phyloP scores from a whole-genome alignment of 1,140 invertebrate species.

The Dendroctonus ponderosae region DNA sequence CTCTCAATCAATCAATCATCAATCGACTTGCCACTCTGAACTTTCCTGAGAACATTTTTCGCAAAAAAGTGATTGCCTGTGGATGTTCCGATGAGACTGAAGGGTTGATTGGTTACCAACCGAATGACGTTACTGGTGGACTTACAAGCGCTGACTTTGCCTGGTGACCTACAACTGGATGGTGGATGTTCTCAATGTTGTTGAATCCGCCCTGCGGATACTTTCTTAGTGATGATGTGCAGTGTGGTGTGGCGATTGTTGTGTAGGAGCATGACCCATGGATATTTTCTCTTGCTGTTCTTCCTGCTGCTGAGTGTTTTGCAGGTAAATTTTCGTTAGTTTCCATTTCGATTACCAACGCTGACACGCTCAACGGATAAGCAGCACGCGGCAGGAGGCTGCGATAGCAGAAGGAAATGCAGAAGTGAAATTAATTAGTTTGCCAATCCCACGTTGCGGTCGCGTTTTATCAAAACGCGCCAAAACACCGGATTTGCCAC shows the following conservation, averaged over 20 bases:
- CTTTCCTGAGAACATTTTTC: background rate
- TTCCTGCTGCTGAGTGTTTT: slow-evolving; percentile 51
- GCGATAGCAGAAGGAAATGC: no score
- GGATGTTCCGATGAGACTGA: slow-evolving; percentile 8
- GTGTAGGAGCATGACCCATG: slow-evolving; percentile 54
- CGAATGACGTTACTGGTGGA: slow-evolving; percentile 12
- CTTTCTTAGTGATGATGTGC: slow-evolving; percentile 50
- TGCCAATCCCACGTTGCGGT: no score
- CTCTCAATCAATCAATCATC: no score
- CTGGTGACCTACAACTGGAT: slow-evolving; percentile 19
- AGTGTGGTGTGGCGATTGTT: slow-evolving; percentile 54
- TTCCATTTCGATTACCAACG: no score
- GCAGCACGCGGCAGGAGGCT: no score
- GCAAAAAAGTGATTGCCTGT: background rate
- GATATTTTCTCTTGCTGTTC: slow-evolving; percentile 54
- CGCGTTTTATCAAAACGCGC: no score
- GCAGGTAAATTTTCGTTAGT: slow-evolving; percentile 43
- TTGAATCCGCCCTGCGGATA: slow-evolving; percentile 36
- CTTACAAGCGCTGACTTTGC: background rate
- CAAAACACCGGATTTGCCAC: no score
- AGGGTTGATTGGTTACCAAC: background rate
- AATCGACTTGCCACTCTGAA: background rate
- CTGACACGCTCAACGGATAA: no score
- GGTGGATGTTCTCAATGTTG: slow-evolving; percentile 29
- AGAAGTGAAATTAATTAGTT: no score